These are phyloP conservation scores for Anthophora plumipes DNA, from an alignment of 2,888 invertebrate genomes.

Conservation along the genomic window DNA sequence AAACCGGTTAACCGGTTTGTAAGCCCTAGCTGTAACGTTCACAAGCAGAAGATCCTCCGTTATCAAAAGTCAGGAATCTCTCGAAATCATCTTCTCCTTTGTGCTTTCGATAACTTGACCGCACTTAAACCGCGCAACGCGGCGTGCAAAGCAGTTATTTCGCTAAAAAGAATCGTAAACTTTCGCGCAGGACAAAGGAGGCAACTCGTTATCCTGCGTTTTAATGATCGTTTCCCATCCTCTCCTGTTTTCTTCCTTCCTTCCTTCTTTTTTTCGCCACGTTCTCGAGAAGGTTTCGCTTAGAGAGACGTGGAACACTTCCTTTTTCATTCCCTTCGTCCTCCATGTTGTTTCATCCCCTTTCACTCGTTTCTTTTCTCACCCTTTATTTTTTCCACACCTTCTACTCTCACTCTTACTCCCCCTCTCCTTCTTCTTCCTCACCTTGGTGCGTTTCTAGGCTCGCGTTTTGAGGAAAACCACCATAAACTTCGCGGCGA, in stretches of 20 bases:
- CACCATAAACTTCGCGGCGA: conserved; percentile 44
- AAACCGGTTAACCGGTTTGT: too few relatives aligned
- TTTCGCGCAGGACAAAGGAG: conserved; percentile 28
- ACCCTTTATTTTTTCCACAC: not conserved
- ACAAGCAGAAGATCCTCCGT: too few relatives aligned
- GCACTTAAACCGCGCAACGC: not conserved
- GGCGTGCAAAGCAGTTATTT: conserved; percentile 19
- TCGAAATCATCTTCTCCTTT: not conserved
- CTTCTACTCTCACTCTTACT: too few relatives aligned
- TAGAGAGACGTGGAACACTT: not conserved
- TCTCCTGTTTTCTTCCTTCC: not conserved
- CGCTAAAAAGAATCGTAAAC: conserved; percentile 22
- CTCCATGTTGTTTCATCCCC: not conserved
- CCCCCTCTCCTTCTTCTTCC: not conserved
- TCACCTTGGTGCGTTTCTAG: not conserved
- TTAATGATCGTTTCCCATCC: conserved; percentile 13
- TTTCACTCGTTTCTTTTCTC: not conserved
- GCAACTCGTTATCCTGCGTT: conserved; percentile 20
- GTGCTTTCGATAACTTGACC: not conserved
- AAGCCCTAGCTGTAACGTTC: too few relatives aligned
- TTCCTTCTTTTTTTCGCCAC: not conserved
- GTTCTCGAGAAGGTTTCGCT: conserved; percentile 7
- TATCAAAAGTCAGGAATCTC: not conserved
- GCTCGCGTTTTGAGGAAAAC: conserved; percentile 29
- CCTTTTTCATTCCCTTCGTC: not conserved